Evolutionary conservation across 2,888 invertebrate species (phyloP), one percentile per base, ranked within the genome.

Genomic region (Sericinus montela): DNA sequence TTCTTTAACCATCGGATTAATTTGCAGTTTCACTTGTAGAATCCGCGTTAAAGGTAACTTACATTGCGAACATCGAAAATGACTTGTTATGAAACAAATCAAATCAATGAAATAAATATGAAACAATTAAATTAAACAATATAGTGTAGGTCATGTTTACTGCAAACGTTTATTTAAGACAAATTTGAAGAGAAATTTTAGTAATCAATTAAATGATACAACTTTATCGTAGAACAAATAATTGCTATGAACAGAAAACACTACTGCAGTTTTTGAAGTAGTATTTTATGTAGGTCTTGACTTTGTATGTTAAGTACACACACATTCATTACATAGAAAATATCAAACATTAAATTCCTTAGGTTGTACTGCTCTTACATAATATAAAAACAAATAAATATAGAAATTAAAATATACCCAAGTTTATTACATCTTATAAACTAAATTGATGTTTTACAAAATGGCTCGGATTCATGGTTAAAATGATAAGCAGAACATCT

Each of bases 391-490:
- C n/a, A n/a, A n/a, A n/a, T n/a, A n/a, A n/a, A n/a, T n/a, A n/a
- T n/a, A n/a, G n/a, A n/a, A n/a, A n/a, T n/a, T 32, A 6, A 45
- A 19, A 45, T 28, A 42, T 34, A 16, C 37, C 50, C 50, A 51
- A 32, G 15, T 41, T 38, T 13, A 32, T 25, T 30, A 16, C n/a
- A 38, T 28, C 45, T 40, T 49, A 32, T 32, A 45, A 40, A 13
- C 34, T 39, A 38, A 9, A 19, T 37, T 16, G 25, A 38, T 41
- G 40, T 38, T 36, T 49, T 13, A 15, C 58, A 71, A 68, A 83
- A 81, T 87, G 87, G 87, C 86, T 87, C 87, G 87, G 87, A 87
- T 87, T 85, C 59, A 55, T 71, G 62, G 64, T 67, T 52, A 57
- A 59, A 63, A 44, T 13, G 41, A 59, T 9, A 45, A 59, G 56